phyloP scores from a whole-genome alignment of 2,797 vertebrate genomes.

The Etheostoma perlongum region DNA sequence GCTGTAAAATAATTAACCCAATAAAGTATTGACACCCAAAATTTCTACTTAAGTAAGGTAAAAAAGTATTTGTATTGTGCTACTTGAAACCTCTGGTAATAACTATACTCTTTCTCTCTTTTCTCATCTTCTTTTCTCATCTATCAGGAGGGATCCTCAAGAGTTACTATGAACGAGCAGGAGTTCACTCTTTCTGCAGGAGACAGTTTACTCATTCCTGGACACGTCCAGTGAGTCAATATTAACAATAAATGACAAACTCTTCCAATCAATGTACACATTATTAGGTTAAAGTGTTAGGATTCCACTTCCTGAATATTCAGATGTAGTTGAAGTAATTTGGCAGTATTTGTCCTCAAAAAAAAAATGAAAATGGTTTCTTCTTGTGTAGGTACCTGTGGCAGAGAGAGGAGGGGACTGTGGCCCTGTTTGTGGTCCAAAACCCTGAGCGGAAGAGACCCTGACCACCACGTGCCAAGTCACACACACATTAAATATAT shows the following conservation, averaged over 20 bases:
- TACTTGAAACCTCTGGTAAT: too few species aligned
- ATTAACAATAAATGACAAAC: not conserved
- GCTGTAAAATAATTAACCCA: too few species aligned
- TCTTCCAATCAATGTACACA: not conserved
- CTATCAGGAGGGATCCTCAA: constrained; percentile 89
- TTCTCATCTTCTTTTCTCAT: not conserved
- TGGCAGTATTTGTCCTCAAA: not conserved
- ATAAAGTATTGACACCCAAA: too few species aligned
- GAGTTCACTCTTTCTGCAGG: constrained; percentile 80
- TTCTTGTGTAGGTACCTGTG: constrained; percentile 87
- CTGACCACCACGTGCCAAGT: constrained; percentile 32
- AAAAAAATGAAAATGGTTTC: not conserved
- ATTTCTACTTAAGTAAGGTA: too few species aligned
- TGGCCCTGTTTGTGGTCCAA: constrained; percentile 88
- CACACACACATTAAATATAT: not conserved
- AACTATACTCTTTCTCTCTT: too few species aligned
- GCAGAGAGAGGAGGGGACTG: constrained; percentile 84
- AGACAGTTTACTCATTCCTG: constrained; percentile 90
- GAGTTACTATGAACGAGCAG: constrained; percentile 78
- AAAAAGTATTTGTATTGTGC: too few species aligned
- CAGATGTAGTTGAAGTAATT: not conserved
- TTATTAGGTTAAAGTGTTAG: not conserved
- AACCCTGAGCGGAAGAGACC: constrained; percentile 90
- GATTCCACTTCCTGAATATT: not conserved
- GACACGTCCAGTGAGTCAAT: constrained; percentile 87